These are phyloP conservation scores for Streblospio benedicti DNA, from an alignment of 1,140 invertebrate genomes.

Conservation along the genomic window DNA sequence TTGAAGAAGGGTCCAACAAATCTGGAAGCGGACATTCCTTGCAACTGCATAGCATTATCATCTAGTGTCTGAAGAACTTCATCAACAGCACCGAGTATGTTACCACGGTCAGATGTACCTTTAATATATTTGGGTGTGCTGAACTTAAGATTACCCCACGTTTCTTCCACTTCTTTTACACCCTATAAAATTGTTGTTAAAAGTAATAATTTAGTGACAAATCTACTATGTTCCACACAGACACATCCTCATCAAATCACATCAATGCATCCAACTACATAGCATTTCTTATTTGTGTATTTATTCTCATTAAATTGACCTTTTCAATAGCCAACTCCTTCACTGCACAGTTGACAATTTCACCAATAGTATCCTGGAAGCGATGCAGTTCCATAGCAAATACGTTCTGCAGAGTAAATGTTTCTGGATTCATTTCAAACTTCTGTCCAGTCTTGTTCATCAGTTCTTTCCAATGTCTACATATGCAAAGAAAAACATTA, in stretches of 20 bases:
- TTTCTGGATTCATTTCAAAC: constrained; percentile 77
- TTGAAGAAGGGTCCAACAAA: constrained; percentile 77
- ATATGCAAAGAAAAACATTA: constrained; percentile 15
- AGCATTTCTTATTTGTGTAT: no score
- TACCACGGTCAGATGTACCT: constrained; percentile 56
- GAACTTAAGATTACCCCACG: constrained; percentile 66
- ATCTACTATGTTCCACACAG: no score
- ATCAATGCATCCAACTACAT: no score
- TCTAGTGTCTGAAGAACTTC: constrained; percentile 72
- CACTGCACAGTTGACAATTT: constrained; percentile 76
- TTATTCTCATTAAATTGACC: no score
- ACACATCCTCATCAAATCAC: no score
- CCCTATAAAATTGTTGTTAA: constrained; percentile 45
- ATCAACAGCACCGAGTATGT: constrained; percentile 69
- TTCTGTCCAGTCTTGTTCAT: constrained; percentile 73
- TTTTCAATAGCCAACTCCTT: constrained; percentile 82
- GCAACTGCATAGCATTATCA: constrained; percentile 78
- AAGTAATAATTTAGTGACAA: background rate
- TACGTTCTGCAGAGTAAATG: constrained; percentile 80
- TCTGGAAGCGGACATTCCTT: constrained; percentile 80
- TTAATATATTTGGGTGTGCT: constrained; percentile 53
- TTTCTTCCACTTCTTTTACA: constrained; percentile 62
- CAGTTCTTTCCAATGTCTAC: constrained; percentile 70
- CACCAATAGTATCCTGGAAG: constrained; percentile 68
- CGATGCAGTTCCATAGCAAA: constrained; percentile 81